Base-by-base conservation (phyloP, 2,113 vertebrate genomes). In the Brachypteracias leptosomus region DNA sequence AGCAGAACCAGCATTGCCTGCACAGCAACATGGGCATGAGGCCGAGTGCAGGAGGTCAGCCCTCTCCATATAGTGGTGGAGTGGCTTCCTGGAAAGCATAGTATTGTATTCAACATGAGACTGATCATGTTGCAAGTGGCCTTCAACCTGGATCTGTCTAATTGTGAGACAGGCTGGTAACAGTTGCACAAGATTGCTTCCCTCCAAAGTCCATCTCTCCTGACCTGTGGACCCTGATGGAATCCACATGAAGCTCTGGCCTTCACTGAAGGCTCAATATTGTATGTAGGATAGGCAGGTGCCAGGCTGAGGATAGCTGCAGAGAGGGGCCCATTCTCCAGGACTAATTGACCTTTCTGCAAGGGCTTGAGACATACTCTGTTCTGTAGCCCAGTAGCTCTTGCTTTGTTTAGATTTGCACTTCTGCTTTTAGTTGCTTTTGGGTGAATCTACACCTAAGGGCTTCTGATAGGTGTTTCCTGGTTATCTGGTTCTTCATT, bases 51-150 rank as follows among this genome's bases (percentile, higher is more conserved):
- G 28, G 29, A 14, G 0, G 2, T 28, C 12, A 80, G 25, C 21
- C 15, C 4, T 20, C 33, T 31, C 8, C 9, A 0, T 21, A 10
- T 7, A 40, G 31, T 7, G 6, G 11, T 1, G 3, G 22, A 28
- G 21, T 28, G 31, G 44, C 51, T 71, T 22, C n/a, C 13, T 28
- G 21, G 40, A 58, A 46, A 28, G 22, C 9, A 46, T 12, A 35
- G 14, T 22, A 17, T 40, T 71, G 12, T 16, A 47, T 11, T 35
- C 29, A 58, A 3, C 9, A 4, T 38, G 19, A 38, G 40, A 55
- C 35, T 29, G 57, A 31, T 17, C 15, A 4, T 33, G 31, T 54
- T 58, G 51, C 12, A 75, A 85, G 24, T 33, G 12, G 49, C 42
- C 49, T 80, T 80, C 61, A 46, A 7, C 33, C 29, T 33, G 5